These are phyloP conservation scores for Nomada fucata DNA, from an alignment of 2,888 invertebrate species.

Conservation along the genomic window DNA sequence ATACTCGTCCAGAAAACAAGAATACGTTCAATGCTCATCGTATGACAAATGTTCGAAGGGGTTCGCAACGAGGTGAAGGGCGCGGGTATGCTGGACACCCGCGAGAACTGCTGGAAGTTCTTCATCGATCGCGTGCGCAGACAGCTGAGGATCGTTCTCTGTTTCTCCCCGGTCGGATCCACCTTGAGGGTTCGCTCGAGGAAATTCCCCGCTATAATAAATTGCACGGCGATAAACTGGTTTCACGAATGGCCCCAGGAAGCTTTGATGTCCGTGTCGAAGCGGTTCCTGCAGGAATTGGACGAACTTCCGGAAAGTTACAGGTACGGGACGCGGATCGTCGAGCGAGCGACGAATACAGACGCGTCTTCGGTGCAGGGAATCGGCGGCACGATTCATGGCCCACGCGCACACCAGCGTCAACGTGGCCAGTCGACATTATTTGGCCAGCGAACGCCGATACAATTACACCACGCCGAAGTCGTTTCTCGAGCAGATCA, in stretches of 20 bases:
- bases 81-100: slow-evolving; percentile 94
- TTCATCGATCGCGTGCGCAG: slow-evolving; percentile 97
- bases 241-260: slow-evolving; percentile 99
- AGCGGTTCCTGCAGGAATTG: slow-evolving; percentile 93
- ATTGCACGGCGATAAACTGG: slow-evolving; percentile 98
- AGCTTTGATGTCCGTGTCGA: slow-evolving; percentile 96
- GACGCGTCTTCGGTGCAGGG: slow-evolving; percentile 84
- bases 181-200: slow-evolving; percentile 95
- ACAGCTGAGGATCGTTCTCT: slow-evolving; percentile 95
- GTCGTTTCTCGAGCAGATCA: slow-evolving; percentile 97
- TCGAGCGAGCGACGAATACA: not conserved
- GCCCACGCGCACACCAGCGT: slow-evolving; percentile 97
- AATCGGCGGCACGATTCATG: slow-evolving; percentile 96
- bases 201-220: slow-evolving; percentile 98
- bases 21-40: no score
- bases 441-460: slow-evolving; percentile 94
- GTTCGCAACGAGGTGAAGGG: slow-evolving; percentile 88
- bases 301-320: slow-evolving; percentile 90
- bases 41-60: slow-evolving; percentile 65
- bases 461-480: slow-evolving; percentile 99
- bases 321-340: slow-evolving; percentile 68
- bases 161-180: slow-evolving; percentile 98
- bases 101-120: slow-evolving; percentile 99
- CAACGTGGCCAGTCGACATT: slow-evolving; percentile 94
- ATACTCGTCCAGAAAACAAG: not conserved